Evolutionary conservation across 2,797 vertebrate genomes (phyloP), one percentile per base, ranked within the genome.

Genomic region (Sciurus carolinensis): DNA sequence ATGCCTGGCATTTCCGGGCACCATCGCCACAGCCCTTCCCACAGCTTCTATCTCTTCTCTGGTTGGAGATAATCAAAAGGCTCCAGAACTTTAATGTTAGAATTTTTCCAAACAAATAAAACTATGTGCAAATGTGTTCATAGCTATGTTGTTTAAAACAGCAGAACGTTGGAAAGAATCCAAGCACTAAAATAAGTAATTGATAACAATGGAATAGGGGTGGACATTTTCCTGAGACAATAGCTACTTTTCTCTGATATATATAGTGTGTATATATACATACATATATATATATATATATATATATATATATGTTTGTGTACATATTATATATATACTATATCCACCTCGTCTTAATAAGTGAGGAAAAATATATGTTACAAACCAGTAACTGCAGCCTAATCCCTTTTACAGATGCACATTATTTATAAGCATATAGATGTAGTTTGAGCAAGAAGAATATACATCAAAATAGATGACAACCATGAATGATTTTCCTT

Each of bases 401-500:
- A 76, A 80, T 80, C n/a, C 62, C 66, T 85, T 90, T 75, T 86
- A 62, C 77, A 54, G 9, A 30, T 36, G 4, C 26, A 42, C 76
- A 90, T 81, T 92, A 81, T 84, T 84, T 87, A 90, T 66, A 66
- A 90, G 64, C 7, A 76, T 44, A 81, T 30, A 95, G 39, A 57
- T 50, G 18, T 30, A 47, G 93, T 87, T 36, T 57, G 36, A 47
- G 2, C 47, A 80, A 76, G n/a, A 90, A 54, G 28, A 94, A 81
- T 66, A 92, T 20, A 69, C 7, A 90, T 20, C 50, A 90, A 96
- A 83, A 67, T 67, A 59, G 28, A 10, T 84, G 44, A 84, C 20
- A 92, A 82, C 33, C 84, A 39, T 89, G 20, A 75, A n/a, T 87
- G 22, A 54, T 14, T 92, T 92, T 91, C 28, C 80, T 95, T 90